Evolutionary conservation across 2,797 vertebrate species (phyloP), one percentile per base, ranked within the genome.

Genomic region (Catharus ustulatus): DNA sequence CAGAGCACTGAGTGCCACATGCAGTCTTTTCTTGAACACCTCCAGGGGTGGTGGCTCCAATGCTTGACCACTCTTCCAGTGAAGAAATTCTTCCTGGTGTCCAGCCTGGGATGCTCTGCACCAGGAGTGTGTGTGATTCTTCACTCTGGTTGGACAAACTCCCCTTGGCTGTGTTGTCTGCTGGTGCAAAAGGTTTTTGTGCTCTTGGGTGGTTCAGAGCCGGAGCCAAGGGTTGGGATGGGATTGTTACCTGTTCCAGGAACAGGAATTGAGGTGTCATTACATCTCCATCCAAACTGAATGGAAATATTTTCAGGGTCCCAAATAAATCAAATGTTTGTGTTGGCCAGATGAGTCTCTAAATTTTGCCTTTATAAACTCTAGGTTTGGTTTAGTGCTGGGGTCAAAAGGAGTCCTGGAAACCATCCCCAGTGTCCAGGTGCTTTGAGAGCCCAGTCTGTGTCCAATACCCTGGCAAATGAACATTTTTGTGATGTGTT

Each of bases 361-460:
- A 6, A 54, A n/a, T 30, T 18, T 62, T 83, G 45, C 10, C 11
- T 78, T 72, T 72, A 3, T 38, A 11, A 10, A 59, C 32, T 82
- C 30, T 18, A 17, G 42, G 11, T 87, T 66, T 81, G 59, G 4
- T 66, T 71, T 49, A 15, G 32, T 61, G 42, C 10, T 4, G 29
- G 71, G 49, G 58, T 66, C 66, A 5, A 15, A 36, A 72, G 14
- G 57, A 83, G 22, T 30, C 29, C 40, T 78, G 16, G 49, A 78
- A 81, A 62, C 32, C 46, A 36, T 23, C 27, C 34, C 45, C 7
- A 1, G 2, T 2, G 5, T 73, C 54, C 29, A 0, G 3, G 4
- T 24, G 23, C 62, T 57, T 17, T 43, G 69, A 67, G 63, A 83
- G 34, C 30, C 29, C 0, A 0, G 13, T 45, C 13, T 0, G 3